phyloP scores from a whole-genome alignment of 92 coral and sea anemone genomes.

The Zoanthus sociatus region DNA sequence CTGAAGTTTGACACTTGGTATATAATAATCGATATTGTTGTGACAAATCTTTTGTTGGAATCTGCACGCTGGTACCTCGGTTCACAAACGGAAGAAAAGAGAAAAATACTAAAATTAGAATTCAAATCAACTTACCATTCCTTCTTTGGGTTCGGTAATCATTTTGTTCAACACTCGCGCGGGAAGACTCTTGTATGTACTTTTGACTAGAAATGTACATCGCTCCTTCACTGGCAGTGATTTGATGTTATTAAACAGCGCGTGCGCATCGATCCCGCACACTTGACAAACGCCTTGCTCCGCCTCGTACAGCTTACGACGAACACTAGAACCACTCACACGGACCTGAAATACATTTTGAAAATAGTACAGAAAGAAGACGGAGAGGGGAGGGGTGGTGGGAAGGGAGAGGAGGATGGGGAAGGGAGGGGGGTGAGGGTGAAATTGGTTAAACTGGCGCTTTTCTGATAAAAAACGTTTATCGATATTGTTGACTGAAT shows the following conservation, averaged over 20 bases:
- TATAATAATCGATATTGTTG: too few species aligned
- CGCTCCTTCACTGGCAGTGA: conserved; percentile 79
- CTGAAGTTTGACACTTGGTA: too few species aligned
- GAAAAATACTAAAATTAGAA: too few species aligned
- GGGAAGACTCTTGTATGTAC: conserved; percentile 79
- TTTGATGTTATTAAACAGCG: conserved; percentile 69
- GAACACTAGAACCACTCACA: conserved; percentile 79
- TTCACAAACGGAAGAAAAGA: too few species aligned
- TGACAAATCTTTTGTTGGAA: too few species aligned
- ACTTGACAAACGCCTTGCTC: conserved; percentile 96
- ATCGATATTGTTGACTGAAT: too few species aligned
- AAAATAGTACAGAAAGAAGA: neutral
- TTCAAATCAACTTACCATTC: conserved; percentile 76
- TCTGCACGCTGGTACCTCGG: too few species aligned
- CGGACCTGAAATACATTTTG: conserved; percentile 67
- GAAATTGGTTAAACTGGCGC: too few species aligned
- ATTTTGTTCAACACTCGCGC: conserved; percentile 79
- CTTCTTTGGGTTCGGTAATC: conserved; percentile 94
- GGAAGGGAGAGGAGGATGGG: too few species aligned
- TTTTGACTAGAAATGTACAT: conserved; percentile 78
- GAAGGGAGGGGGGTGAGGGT: too few species aligned
- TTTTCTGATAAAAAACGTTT: too few species aligned
- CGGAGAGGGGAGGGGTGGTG: too few species aligned
- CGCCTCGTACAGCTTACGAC: conserved; percentile 82
- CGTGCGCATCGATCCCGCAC: conserved; percentile 90